phyloP scores from a whole-genome alignment of 2,888 invertebrate genomes.

The Eupithecia abbreviata region DNA sequence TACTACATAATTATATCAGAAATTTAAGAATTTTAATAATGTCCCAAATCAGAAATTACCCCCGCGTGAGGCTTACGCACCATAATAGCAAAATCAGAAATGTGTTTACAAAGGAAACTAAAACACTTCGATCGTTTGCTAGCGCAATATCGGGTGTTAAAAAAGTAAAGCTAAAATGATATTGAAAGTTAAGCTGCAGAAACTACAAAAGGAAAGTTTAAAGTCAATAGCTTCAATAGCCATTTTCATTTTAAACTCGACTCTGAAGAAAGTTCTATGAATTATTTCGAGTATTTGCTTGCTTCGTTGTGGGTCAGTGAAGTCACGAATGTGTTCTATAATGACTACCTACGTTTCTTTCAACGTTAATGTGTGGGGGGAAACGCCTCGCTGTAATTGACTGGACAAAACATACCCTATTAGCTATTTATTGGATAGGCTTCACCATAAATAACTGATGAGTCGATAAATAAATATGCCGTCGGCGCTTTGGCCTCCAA shows the following conservation, averaged over 20 bases:
- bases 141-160: no score
- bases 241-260: neutral
- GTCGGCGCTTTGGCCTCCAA: neutral
- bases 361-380: constrained; percentile 23
- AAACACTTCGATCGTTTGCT: no score
- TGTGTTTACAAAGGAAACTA: no score
- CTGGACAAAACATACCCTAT: constrained; percentile 24
- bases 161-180: neutral
- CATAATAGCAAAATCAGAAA: no score
- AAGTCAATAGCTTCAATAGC: neutral
- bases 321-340: constrained; percentile 45
- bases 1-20: neutral
- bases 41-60: no score
- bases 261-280: neutral
- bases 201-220: neutral
- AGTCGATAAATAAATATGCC: constrained; percentile 2
- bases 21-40: no score
- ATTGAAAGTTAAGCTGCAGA: neutral
- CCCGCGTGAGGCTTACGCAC: no score
- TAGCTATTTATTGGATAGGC: constrained; percentile 20
- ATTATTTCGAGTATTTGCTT: neutral
- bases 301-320: neutral
- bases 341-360: constrained; percentile 30
- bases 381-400: constrained; percentile 22
- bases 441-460: constrained; percentile 11